These are phyloP conservation scores for Belgica antarctica DNA, from an alignment of 2,888 invertebrate genomes.

Conservation along the genomic window DNA sequence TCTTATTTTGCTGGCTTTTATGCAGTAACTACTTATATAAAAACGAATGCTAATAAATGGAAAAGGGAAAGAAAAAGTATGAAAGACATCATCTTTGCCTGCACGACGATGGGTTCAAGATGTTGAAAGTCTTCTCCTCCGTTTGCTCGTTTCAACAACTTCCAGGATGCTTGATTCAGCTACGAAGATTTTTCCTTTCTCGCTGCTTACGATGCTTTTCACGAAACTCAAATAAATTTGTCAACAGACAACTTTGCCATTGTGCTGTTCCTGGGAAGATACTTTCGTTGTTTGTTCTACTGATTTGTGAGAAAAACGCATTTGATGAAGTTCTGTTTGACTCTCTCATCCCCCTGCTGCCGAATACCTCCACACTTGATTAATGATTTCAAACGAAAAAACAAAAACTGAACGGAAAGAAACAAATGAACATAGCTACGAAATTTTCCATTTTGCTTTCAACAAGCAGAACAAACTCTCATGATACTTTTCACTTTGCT, in stretches of 20 bases:
- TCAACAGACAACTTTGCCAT: constrained; percentile 7
- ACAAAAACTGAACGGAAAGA: constrained; percentile 20
- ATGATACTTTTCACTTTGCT: background rate
- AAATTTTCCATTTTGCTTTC: constrained; percentile 22
- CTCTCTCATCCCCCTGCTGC: background rate
- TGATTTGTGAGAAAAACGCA: background rate
- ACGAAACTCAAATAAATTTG: background rate
- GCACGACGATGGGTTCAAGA: background rate
- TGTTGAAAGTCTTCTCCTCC: background rate
- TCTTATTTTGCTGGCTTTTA: background rate
- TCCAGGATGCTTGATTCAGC: background rate
- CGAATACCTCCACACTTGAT: constrained; percentile 20
- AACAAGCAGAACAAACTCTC: constrained; percentile 9
- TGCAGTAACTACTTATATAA: background rate
- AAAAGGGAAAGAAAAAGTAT: background rate
- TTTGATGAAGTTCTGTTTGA: constrained; percentile 8
- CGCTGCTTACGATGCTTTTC: background rate
- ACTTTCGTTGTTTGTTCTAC: background rate
- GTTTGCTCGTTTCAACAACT: constrained; percentile 9
- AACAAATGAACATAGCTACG: background rate
- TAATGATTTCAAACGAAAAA: constrained; percentile 41
- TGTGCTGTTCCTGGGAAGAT: background rate
- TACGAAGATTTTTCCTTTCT: background rate
- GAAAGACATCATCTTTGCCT: background rate
- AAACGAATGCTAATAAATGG: background rate